Base-by-base conservation (phyloP, 2,797 vertebrate genomes). In the Morelia viridis region DNA sequence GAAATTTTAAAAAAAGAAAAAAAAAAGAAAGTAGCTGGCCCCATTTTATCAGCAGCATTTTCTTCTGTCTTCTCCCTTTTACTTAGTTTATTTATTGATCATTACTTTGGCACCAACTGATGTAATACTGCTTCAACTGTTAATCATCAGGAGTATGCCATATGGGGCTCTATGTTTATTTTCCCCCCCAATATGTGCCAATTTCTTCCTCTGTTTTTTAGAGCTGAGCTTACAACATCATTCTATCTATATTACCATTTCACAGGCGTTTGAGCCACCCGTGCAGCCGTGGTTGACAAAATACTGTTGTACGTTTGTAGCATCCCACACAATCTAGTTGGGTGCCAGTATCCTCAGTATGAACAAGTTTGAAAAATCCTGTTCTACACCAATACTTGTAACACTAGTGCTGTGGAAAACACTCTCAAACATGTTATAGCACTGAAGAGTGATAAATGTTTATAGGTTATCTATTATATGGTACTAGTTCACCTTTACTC, bases 391-490 rank as follows among this genome's bases (percentile, higher is more conserved):
- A 80, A 91, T 89, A 89, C 0, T 64, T 85, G 92, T 91, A 31
- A 22, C 1, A 5, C 0, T 0, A 91, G 68, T 24, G 90, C 84
- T 65, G 91, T 57, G 56, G 71, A 87, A 71, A 89, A 46, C 0
- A 0, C 1, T 26, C 76, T 84, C 84, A 86, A 0, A 5, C 0
- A 41, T 17, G 8, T 87, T 91, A 76, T 62, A 31, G 90, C 53
- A 28, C 46, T 76, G 46, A 56, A 80, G 46, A 31, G 88, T 68
- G 46, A 57, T 46, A 91, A 90, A 94, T 3, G 53, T 0, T 0
- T 22, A 88, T 0, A 1, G 46, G 8, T 80, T 28, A 15, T 46
- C 58, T 61, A 57, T 41, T 68, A 87, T 56, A 89, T 26, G 53
- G 60, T 19, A 50, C 24, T 84, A 88, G 56, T 3, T 61, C 1